phyloP scores from a whole-genome alignment of 2,113 vertebrate species.

The Rhinoptilus africanus region DNA sequence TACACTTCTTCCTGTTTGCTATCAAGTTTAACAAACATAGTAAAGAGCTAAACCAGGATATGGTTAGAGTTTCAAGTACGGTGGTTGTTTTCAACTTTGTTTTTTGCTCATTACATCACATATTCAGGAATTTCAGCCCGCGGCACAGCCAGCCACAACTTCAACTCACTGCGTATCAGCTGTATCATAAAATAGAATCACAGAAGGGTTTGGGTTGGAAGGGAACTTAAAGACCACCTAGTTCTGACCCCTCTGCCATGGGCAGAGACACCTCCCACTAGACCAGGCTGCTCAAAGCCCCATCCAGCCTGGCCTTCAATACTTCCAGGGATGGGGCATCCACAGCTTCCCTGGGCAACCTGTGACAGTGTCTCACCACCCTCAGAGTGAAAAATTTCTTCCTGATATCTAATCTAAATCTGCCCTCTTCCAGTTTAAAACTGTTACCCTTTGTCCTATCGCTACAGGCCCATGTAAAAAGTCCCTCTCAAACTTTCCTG shows the following conservation, averaged over 20 bases:
- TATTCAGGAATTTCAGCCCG: neutral
- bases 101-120: neutral
- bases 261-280: neutral
- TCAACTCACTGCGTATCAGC: fast-evolving
- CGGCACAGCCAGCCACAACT: neutral
- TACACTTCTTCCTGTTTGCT: neutral
- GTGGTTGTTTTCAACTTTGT: neutral
- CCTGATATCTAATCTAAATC: neutral
- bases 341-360: neutral
- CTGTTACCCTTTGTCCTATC: neutral
- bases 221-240: neutral
- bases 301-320: neutral
- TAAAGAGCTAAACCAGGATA: neutral
- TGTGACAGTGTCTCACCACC: neutral
- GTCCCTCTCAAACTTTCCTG: neutral
- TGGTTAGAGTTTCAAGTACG: neutral
- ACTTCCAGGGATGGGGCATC: neutral
- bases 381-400: neutral
- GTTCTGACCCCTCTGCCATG: neutral
- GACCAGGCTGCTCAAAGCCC: neutral
- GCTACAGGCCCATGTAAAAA: neutral
- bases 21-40: neutral
- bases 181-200: neutral
- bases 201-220: neutral
- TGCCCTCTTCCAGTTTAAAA: neutral